Conservation (phyloP, 2,797 vertebrate species). For the Okamejei kenojei region DNA sequence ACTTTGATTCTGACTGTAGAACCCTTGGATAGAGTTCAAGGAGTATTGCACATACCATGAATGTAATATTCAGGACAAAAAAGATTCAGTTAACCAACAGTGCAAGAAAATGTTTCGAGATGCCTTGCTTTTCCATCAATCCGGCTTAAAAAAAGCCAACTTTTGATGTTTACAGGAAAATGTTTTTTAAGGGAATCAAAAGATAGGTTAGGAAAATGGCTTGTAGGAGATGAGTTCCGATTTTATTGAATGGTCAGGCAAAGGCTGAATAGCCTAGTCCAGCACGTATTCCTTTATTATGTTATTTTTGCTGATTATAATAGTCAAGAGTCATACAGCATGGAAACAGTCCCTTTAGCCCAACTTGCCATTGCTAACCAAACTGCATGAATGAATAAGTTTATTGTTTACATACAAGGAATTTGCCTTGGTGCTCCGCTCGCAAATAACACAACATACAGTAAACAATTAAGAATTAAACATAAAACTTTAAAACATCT, state of each 20-base stretch:
- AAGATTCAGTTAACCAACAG: neutral
- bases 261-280: no score
- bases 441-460: no score
- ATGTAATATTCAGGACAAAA: neutral
- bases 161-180: neutral
- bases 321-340: no score
- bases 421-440: no score
- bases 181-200: neutral
- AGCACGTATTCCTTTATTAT: neutral
- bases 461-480: no score
- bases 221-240: neutral
- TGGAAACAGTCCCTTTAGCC: no score
- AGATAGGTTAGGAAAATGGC: neutral
- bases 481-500: no score
- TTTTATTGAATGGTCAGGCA: neutral
- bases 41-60: neutral
- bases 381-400: no score
- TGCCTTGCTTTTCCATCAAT: neutral
- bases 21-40: neutral
- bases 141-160: no score
- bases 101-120: neutral
- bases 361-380: no score
- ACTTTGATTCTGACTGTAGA: neutral
- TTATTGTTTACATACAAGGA: no score
- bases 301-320: neutral